A percentile compares a stretch with the other conserved stretches of the same genome.
phyloP scores from a whole-genome alignment of 2,797 vertebrate genomes.

The Spinibarbus caldwelli region DNA sequence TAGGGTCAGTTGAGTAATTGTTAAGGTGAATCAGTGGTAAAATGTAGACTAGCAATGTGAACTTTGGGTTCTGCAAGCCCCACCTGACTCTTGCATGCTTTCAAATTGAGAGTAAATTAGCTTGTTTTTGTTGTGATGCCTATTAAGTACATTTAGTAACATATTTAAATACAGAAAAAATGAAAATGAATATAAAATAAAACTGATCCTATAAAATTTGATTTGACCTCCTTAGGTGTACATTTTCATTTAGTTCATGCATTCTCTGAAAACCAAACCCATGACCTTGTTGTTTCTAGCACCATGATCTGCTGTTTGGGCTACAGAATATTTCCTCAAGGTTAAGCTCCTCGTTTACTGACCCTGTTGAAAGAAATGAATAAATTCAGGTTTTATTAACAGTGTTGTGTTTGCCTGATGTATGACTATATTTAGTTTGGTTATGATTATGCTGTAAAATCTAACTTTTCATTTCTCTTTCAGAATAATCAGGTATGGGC shows the following conservation, averaged over 20 bases:
- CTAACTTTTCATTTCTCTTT: neutral
- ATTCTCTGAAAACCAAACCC: neutral
- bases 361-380: neutral
- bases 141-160: no score
- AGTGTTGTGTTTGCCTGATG: neutral
- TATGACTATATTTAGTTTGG: no score
- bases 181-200: no score
- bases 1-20: neutral
- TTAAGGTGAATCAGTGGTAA: neutral
- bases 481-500: slow-evolving; percentile 96
- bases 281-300: neutral
- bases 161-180: no score
- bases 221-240: no score
- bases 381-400: neutral
- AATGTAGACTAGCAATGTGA: neutral
- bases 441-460: neutral
- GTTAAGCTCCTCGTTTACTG: neutral
- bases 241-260: neutral
- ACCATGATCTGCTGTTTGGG: neutral
- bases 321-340: no score
- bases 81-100: neutral
- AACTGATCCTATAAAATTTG: no score
- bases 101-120: no score
- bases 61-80: neutral
- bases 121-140: no score